Percentiles rank a stretch among this genome's conserved stretches.
phyloP scores from a whole-genome alignment of 1,140 invertebrate genomes.

The Mesaphorura yosii region DNA sequence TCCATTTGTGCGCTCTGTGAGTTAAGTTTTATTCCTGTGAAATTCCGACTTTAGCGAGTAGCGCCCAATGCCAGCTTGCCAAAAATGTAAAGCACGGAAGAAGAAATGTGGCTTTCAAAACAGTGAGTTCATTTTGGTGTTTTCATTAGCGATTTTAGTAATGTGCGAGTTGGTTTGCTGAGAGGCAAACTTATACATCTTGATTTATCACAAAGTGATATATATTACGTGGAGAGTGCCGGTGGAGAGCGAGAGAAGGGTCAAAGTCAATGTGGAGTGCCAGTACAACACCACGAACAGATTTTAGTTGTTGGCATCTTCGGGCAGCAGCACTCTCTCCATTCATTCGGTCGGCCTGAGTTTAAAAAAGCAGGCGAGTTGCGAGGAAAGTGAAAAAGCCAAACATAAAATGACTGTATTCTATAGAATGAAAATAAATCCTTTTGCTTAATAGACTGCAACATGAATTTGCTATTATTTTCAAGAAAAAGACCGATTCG shows the following conservation, averaged over 20 bases:
- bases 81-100: too few relatives aligned
- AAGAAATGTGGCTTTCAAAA: slow-evolving; percentile 20
- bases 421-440: slow-evolving; percentile 42
- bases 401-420: slow-evolving; percentile 6
- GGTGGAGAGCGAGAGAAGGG: slow-evolving; percentile 10
- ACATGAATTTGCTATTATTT: slow-evolving; percentile 44
- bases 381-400: slow-evolving; percentile 16
- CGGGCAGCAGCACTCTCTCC: too few relatives aligned
- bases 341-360: too few relatives aligned
- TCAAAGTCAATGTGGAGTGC: too few relatives aligned
- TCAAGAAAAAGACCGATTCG: slow-evolving; percentile 36
- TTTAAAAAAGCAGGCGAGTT: too few relatives aligned
- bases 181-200: slow-evolving; percentile 20
- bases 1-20: too few relatives aligned
- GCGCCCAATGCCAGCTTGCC: too few relatives aligned
- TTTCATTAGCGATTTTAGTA: slow-evolving; percentile 30
- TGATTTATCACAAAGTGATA: slow-evolving; percentile 29
- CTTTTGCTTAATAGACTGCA: slow-evolving; percentile 42
- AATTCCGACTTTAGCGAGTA: too few relatives aligned
- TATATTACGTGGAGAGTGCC: too few relatives aligned
- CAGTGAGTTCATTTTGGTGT: slow-evolving; percentile 29
- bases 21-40: too few relatives aligned
- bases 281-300: too few relatives aligned
- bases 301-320: too few relatives aligned
- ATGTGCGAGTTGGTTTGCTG: slow-evolving; percentile 17